phyloP scores from a whole-genome alignment of 2,113 vertebrate genomes.

The Charadrius vociferus region DNA sequence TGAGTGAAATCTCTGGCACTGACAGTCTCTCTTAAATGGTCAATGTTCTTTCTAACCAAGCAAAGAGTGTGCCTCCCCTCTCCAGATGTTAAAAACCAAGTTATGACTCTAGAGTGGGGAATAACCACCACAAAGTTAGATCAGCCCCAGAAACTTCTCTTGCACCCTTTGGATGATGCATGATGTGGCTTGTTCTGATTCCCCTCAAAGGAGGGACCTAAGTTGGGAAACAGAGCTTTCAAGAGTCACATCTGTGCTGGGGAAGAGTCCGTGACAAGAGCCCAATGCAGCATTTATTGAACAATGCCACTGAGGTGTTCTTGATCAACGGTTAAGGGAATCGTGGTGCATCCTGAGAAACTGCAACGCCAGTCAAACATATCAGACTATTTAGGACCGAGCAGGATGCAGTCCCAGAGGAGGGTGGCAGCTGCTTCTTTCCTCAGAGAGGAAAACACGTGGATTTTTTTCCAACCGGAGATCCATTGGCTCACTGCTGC shows the following conservation, averaged over 20 bases:
- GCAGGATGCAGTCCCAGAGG: background rate
- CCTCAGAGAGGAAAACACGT: background rate
- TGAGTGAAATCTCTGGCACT: background rate
- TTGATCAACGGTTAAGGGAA: background rate
- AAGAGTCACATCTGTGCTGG: background rate
- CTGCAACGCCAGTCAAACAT: accelerated
- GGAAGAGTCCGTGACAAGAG: background rate
- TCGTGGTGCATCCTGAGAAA: background rate
- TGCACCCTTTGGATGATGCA: background rate
- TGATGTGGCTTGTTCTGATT: background rate
- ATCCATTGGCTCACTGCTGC: background rate
- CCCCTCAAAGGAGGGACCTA: background rate
- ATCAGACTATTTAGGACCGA: background rate
- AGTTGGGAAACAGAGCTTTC: background rate
- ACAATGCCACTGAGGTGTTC: background rate
- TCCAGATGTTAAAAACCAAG: background rate
- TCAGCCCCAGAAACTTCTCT: background rate
- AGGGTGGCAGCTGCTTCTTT: background rate
- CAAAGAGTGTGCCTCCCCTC: background rate
- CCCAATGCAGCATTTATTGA: background rate
- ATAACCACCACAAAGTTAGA: background rate
- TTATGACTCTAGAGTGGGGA: background rate
- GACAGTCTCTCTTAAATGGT: background rate
- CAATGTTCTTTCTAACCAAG: background rate
- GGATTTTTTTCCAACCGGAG: background rate